Conservation (phyloP, 1,140 invertebrate species). For the Cydia amplana region DNA sequence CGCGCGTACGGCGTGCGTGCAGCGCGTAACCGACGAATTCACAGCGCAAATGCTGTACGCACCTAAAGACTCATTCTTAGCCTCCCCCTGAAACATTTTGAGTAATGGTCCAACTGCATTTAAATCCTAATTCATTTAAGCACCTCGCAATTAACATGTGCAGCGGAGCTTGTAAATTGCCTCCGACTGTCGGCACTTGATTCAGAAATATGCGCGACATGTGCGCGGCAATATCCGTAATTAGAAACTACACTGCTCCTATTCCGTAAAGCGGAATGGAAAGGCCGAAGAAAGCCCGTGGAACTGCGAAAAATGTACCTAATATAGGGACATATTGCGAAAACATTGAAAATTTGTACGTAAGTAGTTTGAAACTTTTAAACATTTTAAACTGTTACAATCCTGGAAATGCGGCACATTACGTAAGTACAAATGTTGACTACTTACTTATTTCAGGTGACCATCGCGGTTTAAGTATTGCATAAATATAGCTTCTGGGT, state of each 20-base stretch:
- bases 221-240: slow-evolving; percentile 42
- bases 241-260: slow-evolving; percentile 32
- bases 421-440: too few relatives aligned
- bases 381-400: too few relatives aligned
- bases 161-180: slow-evolving; percentile 57
- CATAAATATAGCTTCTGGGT: too few relatives aligned
- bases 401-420: too few relatives aligned
- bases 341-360: too few relatives aligned
- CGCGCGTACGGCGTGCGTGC: too few relatives aligned
- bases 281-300: neutral
- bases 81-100: slow-evolving; percentile 43
- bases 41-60: too few relatives aligned
- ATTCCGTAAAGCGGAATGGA: slow-evolving; percentile 9
- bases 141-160: slow-evolving; percentile 68
- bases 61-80: neutral
- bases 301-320: neutral
- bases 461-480: too few relatives aligned
- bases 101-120: slow-evolving; percentile 55
- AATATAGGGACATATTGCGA: too few relatives aligned
- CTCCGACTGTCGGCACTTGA: slow-evolving; percentile 42
- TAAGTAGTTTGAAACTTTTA: too few relatives aligned
- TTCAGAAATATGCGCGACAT: slow-evolving; percentile 44
- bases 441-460: too few relatives aligned
- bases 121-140: slow-evolving; percentile 63
- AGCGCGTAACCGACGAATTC: too few relatives aligned